These are phyloP conservation scores for Drosophila asahinai DNA, from an alignment of 1,140 invertebrate genomes.

Conservation along the genomic window DNA sequence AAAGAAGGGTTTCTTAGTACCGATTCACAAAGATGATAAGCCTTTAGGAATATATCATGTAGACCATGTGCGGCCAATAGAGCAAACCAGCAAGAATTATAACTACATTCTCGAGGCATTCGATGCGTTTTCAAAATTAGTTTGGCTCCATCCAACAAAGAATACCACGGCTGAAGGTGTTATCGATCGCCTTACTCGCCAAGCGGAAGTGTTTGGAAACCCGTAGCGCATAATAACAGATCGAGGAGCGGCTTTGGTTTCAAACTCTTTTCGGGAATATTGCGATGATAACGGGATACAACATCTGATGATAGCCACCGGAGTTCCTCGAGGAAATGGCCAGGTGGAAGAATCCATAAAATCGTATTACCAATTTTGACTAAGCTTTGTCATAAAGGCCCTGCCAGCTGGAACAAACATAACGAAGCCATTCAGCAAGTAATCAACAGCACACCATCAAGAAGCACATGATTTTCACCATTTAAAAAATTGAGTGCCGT, in stretches of 20 bases:
- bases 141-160: neutral
- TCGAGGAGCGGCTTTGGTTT: neutral
- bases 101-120: neutral
- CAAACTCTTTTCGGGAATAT: neutral
- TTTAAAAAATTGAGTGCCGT: too few species aligned
- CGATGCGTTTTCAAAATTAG: neutral
- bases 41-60: too few species aligned
- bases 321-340: neutral
- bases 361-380: neutral
- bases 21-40: too few species aligned
- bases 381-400: neutral
- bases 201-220: neutral
- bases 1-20: neutral
- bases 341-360: neutral
- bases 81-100: neutral
- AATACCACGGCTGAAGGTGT: neutral
- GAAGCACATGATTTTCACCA: too few species aligned
- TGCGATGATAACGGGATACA: neutral
- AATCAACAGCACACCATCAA: neutral
- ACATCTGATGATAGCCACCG: neutral
- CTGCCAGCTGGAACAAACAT: neutral
- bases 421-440: neutral
- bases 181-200: conserved; percentile 1
- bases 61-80: neutral
- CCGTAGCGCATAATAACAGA: neutral